Percentiles rank a stretch among this genome's conserved stretches.
These are phyloP conservation scores for Cheilosia grossa DNA, from an alignment of 2,888 invertebrate genomes.

Conservation along the genomic window DNA sequence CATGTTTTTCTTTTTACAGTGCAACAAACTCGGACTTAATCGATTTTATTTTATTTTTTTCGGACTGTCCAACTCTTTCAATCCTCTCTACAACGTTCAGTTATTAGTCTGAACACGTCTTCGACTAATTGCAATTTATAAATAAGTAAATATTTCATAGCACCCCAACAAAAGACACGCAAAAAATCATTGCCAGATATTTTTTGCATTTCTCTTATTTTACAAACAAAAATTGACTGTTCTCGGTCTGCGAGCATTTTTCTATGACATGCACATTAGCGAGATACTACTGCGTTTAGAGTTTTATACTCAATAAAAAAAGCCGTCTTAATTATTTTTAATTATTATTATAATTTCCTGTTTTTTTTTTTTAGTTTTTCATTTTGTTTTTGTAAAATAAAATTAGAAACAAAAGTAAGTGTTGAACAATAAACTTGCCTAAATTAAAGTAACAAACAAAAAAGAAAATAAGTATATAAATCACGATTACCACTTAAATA, in stretches of 20 bases:
- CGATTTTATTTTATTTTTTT: background rate
- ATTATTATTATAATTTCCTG: slow-evolving; percentile 30
- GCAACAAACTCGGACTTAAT: background rate
- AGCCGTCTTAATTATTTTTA: slow-evolving; percentile 30
- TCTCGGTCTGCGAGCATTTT: background rate
- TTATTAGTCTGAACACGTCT: background rate
- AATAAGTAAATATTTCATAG: slow-evolving; percentile 2
- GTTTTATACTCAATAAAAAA: slow-evolving; percentile 34
- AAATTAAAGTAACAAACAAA: slow-evolving; percentile 52
- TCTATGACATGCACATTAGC: slow-evolving; percentile 17
- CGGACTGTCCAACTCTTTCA: background rate
- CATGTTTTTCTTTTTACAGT: background rate
- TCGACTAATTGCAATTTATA: background rate
- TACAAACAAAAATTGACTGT: background rate
- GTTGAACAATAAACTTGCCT: slow-evolving; percentile 31
- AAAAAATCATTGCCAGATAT: background rate
- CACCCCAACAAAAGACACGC: slow-evolving; percentile 1
- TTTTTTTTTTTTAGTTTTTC: slow-evolving; percentile 1
- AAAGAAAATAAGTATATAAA: slow-evolving; percentile 22
- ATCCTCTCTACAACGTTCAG: background rate
- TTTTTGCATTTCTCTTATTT: slow-evolving; percentile 11
- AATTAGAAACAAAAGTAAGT: slow-evolving; percentile 35
- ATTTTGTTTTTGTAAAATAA: slow-evolving; percentile 21
- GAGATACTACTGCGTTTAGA: slow-evolving; percentile 24
- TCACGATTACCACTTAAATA: slow-evolving; percentile 48